Conservation (phyloP, 2,888 invertebrate genomes). For the Morpho helenor region DNA sequence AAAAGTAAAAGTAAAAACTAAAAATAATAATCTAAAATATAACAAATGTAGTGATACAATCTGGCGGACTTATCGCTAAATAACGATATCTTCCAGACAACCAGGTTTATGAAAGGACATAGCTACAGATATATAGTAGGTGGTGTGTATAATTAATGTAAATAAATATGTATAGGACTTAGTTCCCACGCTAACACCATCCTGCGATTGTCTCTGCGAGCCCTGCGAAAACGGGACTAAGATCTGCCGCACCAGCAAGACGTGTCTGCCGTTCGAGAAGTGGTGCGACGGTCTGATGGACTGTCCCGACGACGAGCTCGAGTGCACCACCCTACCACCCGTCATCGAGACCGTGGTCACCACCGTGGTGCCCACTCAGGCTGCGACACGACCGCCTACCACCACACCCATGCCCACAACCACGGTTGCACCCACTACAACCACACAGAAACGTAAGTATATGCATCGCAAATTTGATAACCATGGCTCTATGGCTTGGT, state of each 20-base stretch:
- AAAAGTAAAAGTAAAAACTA: too few relatives aligned
- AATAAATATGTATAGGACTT: conserved; percentile 52
- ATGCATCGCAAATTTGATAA: not conserved
- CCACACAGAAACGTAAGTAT: conserved; percentile 32
- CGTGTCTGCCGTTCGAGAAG: conserved; percentile 82
- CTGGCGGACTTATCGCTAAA: too few relatives aligned
- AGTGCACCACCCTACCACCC: conserved; percentile 71
- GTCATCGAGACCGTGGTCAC: conserved; percentile 37
- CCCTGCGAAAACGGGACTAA: conserved; percentile 83
- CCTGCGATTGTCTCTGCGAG: conserved; percentile 86
- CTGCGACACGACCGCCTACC: conserved; percentile 34
- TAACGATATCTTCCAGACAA: too few relatives aligned
- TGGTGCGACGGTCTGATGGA: conserved; percentile 92
- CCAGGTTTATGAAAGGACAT: too few relatives aligned
- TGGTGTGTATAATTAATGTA: too few relatives aligned
- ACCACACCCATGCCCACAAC: conserved; percentile 24
- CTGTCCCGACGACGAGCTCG: conserved; percentile 89
- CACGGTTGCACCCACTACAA: conserved; percentile 21
- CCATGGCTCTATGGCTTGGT: too few relatives aligned
- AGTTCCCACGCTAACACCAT: conserved; percentile 77
- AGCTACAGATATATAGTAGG: too few relatives aligned
- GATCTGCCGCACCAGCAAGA: conserved; percentile 86
- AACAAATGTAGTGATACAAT: too few relatives aligned
- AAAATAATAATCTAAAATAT: too few relatives aligned
- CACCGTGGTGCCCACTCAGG: conserved; percentile 37